Evolutionary conservation across 2,888 invertebrate genomes (phyloP), one percentile per base, ranked within the genome.

Genomic region (Cryptophagus acutangulus): DNA sequence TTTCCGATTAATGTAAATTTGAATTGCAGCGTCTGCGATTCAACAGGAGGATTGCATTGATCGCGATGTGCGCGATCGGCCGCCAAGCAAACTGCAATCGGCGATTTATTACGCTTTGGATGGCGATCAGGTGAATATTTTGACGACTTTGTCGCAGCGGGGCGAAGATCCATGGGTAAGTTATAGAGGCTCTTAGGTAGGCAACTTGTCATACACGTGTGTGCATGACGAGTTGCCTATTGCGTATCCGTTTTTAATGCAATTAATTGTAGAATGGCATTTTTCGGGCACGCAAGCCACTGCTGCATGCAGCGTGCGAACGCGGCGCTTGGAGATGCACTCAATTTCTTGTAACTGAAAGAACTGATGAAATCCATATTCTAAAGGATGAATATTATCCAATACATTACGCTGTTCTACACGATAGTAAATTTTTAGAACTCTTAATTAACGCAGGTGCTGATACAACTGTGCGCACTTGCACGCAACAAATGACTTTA

Each of bases 361-460:
- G 82, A 26, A 76, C 78, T 24, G 81, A 82, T 51, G 82, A 83
- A 66, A 81, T 84, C 33, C 81, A 83, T 65, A 74, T 79, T 45
- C 76, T 82, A 41, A 81, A 79, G 63, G 82, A 84, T 58, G 85
- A 84, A 67, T 84, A 84, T 63, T 84, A 81, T 63, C 85, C 86
- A n/a, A 79, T 86, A 42, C 82, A 85, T 64, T 81, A 83, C 59
- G 81, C 84, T 9, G 83, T 83, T 12, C 71, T 82, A 16, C 84
- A 85, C 62, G 82, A 84, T 49, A 75, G 78, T 33, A 76, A 79
- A 56, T 84, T 84, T 65, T 71, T 83, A 33, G 79, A 81, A 57
- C 63, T 79, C 43, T 65, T 81, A 30, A 78, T 80, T 45, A 73
- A 74, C 45, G 78, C 78, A 58, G 84, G 84, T n/a, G 84, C 84